Conservation (phyloP, 1,140 invertebrate genomes). For the Psix sp. region DNA sequence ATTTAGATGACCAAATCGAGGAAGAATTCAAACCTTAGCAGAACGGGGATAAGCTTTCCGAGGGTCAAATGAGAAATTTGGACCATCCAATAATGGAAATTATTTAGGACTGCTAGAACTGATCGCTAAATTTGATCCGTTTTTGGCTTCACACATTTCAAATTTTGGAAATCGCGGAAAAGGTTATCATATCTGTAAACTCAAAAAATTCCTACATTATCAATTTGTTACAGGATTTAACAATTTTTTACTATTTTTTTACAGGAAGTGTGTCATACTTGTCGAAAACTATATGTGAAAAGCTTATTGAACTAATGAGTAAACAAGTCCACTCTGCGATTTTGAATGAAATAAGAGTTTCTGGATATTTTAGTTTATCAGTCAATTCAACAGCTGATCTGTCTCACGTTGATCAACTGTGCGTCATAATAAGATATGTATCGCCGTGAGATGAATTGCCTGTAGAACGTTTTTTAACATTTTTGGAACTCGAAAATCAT, state of each 20-base stretch:
- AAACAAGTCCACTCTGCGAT: slow-evolving; percentile 21
- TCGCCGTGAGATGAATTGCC: too few relatives aligned
- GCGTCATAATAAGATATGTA: too few relatives aligned
- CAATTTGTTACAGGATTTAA: neutral
- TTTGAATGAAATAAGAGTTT: too few relatives aligned
- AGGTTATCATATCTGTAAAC: slow-evolving; percentile 20
- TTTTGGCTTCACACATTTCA: slow-evolving; percentile 50
- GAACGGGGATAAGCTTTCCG: slow-evolving; percentile 12
- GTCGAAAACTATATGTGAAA: too few relatives aligned
- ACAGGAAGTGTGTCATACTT: slow-evolving; percentile 12
- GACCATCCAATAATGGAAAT: slow-evolving; percentile 50
- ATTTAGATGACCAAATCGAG: slow-evolving; percentile 5
- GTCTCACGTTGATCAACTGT: too few relatives aligned
- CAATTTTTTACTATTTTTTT: slow-evolving; percentile 7
- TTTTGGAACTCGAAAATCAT: slow-evolving; percentile 38
- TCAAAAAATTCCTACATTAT: slow-evolving; percentile 12
- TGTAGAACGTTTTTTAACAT: too few relatives aligned
- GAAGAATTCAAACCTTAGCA: slow-evolving; percentile 14
- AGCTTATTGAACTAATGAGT: slow-evolving; percentile 24
- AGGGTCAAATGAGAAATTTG: slow-evolving; percentile 50
- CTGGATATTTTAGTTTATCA: too few relatives aligned
- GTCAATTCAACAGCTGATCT: too few relatives aligned
- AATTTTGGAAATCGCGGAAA: slow-evolving; percentile 31
- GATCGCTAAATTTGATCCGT: too few relatives aligned
- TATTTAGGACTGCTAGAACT: slow-evolving; percentile 39